Percentiles rank a stretch among this genome's conserved stretches.
Evolutionary conservation across 1,140 invertebrate genomes (phyloP).

Genomic region (Drosophila parabipectinata): DNA sequence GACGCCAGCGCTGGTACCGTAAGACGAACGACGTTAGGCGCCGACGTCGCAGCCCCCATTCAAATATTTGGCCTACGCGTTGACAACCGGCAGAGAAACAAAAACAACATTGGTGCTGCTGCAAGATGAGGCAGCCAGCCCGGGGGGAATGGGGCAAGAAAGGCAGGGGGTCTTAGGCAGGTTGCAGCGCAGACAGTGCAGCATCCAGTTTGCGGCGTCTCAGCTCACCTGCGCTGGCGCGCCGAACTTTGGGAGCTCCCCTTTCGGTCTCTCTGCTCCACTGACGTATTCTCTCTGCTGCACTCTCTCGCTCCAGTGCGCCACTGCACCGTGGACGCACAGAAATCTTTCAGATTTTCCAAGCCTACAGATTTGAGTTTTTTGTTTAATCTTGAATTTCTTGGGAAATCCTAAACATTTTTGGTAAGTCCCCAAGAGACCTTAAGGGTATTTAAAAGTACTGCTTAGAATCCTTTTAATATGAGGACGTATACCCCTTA

Average conservation of each 20-base stretch:
- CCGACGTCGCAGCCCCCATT: constrained; percentile 35
- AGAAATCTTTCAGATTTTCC: too few relatives aligned
- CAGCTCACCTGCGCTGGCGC: constrained; percentile 42
- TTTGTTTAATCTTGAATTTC: too few relatives aligned
- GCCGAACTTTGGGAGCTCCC: constrained; percentile 25
- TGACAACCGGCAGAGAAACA: constrained; percentile 38
- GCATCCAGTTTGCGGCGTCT: constrained; percentile 28
- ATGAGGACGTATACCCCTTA: too few relatives aligned
- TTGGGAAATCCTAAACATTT: neutral
- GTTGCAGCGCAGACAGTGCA: neutral
- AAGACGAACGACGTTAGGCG: constrained; percentile 32
- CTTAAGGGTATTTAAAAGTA: too few relatives aligned
- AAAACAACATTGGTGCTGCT: constrained; percentile 18
- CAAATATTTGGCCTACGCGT: constrained; percentile 77
- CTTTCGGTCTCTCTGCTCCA: constrained; percentile 7
- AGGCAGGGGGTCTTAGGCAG: neutral
- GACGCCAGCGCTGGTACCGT: constrained; percentile 50
- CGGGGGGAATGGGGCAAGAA: neutral
- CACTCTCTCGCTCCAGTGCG: constrained; percentile 36
- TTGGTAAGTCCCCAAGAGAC: too few relatives aligned
- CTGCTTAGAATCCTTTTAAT: too few relatives aligned
- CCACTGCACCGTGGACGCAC: neutral
- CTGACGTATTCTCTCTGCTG: constrained; percentile 17
- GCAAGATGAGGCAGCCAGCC: constrained; percentile 8
- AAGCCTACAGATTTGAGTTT: too few relatives aligned